These are phyloP conservation scores for Camelus bactrianus DNA, from an alignment of 2,113 vertebrate genomes.

Conservation along the genomic window DNA sequence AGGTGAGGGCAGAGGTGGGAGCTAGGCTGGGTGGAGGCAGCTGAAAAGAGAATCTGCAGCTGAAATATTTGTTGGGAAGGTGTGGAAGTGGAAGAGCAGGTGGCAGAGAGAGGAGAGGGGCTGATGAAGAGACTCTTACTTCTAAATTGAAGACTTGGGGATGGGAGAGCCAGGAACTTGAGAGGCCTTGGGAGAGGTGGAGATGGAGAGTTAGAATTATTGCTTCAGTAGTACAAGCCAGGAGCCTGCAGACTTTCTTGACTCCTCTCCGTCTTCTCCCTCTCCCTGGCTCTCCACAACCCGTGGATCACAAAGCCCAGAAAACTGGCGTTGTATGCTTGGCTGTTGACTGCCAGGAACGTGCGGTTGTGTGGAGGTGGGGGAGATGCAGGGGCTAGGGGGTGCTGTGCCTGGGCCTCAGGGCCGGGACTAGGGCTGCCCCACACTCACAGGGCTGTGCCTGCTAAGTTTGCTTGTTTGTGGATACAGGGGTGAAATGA, in stretches of 20 bases:
- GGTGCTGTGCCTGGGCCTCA: neutral
- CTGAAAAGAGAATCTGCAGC: neutral
- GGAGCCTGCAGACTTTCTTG: neutral
- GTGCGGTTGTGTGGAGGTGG: neutral
- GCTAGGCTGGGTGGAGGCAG: accelerated
- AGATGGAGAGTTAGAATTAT: neutral
- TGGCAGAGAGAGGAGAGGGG: neutral
- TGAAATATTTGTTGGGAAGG: neutral
- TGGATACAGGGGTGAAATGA: neutral
- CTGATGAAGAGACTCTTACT: neutral
- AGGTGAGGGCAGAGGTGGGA: neutral
- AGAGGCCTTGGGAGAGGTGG: neutral
- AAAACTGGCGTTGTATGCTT: neutral
- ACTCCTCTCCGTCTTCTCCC: neutral
- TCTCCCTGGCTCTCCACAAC: neutral
- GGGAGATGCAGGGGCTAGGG: neutral
- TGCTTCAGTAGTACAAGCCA: neutral
- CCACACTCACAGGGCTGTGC: neutral
- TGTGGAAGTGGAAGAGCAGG: neutral
- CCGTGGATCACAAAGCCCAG: neutral
- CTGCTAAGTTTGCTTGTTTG: neutral
- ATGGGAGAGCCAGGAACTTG: neutral
- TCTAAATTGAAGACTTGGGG: neutral
- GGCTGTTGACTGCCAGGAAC: neutral
- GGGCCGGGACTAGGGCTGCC: neutral